These are phyloP conservation scores for Salmo trutta DNA, from an alignment of 2,797 vertebrate species.

Conservation along the genomic window DNA sequence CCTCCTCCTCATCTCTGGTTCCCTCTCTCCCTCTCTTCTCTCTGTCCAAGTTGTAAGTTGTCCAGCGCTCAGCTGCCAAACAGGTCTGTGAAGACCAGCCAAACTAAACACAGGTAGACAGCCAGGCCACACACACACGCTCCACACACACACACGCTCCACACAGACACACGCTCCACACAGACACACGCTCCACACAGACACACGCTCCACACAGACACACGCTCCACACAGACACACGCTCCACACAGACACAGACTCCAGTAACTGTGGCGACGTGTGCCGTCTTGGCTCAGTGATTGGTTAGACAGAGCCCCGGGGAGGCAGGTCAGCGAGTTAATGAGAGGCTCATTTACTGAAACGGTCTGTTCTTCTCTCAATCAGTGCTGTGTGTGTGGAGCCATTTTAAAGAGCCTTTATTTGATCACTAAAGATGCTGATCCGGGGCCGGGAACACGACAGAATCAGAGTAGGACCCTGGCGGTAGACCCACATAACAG, in stretches of 20 bases:
- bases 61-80: conserved; percentile 89
- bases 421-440: background rate
- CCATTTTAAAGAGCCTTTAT: background rate
- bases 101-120: conserved; percentile 94
- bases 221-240: background rate
- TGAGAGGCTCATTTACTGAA: background rate
- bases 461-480: no score
- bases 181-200: background rate
- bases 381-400: background rate
- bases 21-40: conserved; percentile 40
- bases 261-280: background rate
- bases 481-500: no score
- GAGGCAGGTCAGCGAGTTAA: background rate
- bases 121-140: no score
- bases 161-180: background rate
- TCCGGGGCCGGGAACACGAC: no score
- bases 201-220: conserved; percentile 28
- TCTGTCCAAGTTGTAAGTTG: conserved; percentile 83
- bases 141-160: background rate
- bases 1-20: conserved; percentile 33
- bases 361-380: background rate
- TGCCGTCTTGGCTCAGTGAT: background rate
- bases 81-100: conserved; percentile 88
- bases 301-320: background rate
- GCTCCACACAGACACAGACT: conserved; percentile 4